Percentiles rank a stretch among this genome's conserved stretches.
phyloP scores from a whole-genome alignment of 2,888 invertebrate species.

The Andricus curvator region DNA sequence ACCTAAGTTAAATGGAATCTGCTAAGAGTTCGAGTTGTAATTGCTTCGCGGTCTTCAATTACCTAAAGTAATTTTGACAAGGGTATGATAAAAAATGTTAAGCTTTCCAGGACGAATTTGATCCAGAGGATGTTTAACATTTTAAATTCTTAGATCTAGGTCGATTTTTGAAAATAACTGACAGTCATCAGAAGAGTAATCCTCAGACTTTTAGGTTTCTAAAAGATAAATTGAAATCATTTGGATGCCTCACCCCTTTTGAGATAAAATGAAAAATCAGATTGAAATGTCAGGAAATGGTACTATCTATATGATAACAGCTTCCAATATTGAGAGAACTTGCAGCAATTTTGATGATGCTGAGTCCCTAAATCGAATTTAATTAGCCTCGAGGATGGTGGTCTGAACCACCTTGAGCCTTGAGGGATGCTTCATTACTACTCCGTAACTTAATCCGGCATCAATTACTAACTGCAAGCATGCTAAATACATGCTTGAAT shows the following conservation, averaged over 20 bases:
- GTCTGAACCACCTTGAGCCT: constrained; percentile 7
- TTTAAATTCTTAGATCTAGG: too few relatives aligned
- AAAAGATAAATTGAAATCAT: too few relatives aligned
- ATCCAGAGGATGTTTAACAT: too few relatives aligned
- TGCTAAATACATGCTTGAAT: constrained; percentile 13
- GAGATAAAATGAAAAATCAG: not conserved
- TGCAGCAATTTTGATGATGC: constrained; percentile 2
- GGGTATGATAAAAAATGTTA: too few relatives aligned
- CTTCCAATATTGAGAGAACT: not conserved
- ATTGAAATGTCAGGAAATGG: not conserved
- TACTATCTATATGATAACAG: not conserved
- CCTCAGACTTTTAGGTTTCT: too few relatives aligned
- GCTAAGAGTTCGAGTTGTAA: not conserved
- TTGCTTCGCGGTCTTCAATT: not conserved
- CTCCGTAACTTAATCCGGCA: constrained; percentile 1
- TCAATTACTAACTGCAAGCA: not conserved
- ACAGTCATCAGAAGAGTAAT: too few relatives aligned
- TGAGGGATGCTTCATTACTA: constrained; percentile 18
- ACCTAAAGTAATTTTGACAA: not conserved
- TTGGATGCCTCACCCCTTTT: not conserved
- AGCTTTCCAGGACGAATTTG: too few relatives aligned
- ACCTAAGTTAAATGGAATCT: not conserved
- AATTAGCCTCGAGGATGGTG: constrained; percentile 15
- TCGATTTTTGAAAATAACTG: too few relatives aligned
- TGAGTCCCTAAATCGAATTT: not conserved